Base-by-base conservation (phyloP, 2,888 invertebrate genomes). In the Torymus tubicola region DNA sequence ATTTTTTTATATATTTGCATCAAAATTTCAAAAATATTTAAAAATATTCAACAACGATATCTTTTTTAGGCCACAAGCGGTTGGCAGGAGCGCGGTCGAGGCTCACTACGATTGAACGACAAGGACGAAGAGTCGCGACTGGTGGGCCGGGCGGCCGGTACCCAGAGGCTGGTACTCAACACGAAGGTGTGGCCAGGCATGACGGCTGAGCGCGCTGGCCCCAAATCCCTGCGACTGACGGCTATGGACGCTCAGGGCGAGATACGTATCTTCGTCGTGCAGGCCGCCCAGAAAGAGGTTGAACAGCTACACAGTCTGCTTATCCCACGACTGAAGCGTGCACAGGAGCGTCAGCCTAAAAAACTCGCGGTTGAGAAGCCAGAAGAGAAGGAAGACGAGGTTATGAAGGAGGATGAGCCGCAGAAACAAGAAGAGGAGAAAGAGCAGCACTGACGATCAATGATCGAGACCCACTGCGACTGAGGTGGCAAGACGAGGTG, bases 121-220 rank as follows among this genome's bases (percentile, higher is more conserved):
- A 90, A 91, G n/a, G 91, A 91, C 68, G 91, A 92, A 67, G 94
- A 95, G 88, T 97, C 95, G 82, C 92, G 98, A 82, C 93, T 98
- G 14, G 97, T 98, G 24, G 97, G 97, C 89, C 93, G 98, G 83
- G 96, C 96, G 50, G 94, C 96, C 18, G 98, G 98, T 70, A 97
- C 96, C 86, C 93, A 98, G 84, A 93, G 97, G 76, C 95, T 98
- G 73, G 94, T 98, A 87, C 93, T 99, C 80, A 99, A 98, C 91
- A 98, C 98, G 60, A 97, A 97, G 93, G 95, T 96, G 83, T 98
- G 97, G 97, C 94, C 96, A 8, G 98, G 96, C 83, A 98, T 98
- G 98, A 95, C 96, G 13, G 95, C 96, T 31, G 96, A 98, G 89
- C 93, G 95, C 83, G 96, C 97, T 2, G 97, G 96, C 87, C 93